These are phyloP conservation scores for Telmatochromis sp. DNA, from an alignment of 2,113 vertebrate genomes.

Conservation along the genomic window DNA sequence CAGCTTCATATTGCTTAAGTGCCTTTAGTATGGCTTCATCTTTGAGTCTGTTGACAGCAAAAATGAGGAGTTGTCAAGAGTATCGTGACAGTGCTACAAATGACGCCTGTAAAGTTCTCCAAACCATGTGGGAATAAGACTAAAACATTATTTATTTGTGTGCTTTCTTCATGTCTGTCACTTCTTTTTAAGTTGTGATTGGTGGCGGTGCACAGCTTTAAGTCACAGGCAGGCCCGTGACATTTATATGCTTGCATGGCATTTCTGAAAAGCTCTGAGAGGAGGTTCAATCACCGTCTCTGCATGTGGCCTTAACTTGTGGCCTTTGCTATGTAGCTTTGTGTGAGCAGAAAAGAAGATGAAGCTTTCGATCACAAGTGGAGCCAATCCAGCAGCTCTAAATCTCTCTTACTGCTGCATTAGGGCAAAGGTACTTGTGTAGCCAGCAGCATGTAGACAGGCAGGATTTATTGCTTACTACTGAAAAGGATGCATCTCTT, in stretches of 20 bases:
- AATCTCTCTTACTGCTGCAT: conserved; percentile 7
- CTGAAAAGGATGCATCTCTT: background rate
- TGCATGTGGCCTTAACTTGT: conserved; percentile 6
- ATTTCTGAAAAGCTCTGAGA: background rate
- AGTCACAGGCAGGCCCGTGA: background rate
- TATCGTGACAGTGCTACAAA: background rate
- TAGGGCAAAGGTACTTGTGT: background rate
- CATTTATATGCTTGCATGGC: background rate
- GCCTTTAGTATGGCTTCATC: background rate
- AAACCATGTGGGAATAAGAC: background rate
- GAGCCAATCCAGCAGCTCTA: background rate
- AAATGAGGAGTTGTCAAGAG: background rate
- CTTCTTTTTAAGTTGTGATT: background rate
- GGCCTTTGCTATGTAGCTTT: background rate
- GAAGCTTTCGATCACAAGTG: background rate
- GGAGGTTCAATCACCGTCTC: background rate
- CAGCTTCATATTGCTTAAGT: background rate
- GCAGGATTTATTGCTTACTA: background rate
- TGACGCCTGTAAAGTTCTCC: background rate
- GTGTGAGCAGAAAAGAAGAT: conserved; percentile 1
- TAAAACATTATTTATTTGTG: background rate
- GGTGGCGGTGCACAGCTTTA: background rate
- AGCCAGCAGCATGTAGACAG: background rate
- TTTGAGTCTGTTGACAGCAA: background rate
- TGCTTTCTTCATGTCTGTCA: background rate